A percentile compares a stretch with the other conserved stretches of the same genome.
Evolutionary conservation across 2,888 invertebrate genomes (phyloP).

Genomic region (Furcula furcula): DNA sequence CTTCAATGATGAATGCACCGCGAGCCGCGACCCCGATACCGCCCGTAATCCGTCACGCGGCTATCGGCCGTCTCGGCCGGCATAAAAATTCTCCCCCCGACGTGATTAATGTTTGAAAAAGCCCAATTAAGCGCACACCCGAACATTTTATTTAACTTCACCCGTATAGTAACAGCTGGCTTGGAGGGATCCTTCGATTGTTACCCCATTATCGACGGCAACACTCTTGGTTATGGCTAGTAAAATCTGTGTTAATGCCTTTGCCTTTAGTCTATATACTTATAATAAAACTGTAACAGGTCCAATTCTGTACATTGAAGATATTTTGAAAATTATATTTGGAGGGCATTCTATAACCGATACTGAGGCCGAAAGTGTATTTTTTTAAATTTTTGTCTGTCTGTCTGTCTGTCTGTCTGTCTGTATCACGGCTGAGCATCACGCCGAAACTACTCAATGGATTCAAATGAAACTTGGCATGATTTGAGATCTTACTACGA

Average conservation of each 20-base stretch:
- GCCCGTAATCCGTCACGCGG: conserved; percentile 61
- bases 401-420: too few relatives aligned
- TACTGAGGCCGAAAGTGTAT: too few relatives aligned
- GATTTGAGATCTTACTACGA: too few relatives aligned
- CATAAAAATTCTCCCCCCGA: conserved; percentile 72
- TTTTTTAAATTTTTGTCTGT: too few relatives aligned
- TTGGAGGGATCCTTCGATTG: conserved; percentile 24
- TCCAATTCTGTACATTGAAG: too few relatives aligned
- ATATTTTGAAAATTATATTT: too few relatives aligned
- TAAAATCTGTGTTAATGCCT: conserved; percentile 6
- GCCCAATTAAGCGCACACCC: conserved; percentile 72
- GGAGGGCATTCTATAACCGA: too few relatives aligned
- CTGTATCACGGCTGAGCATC: too few relatives aligned
- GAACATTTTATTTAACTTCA: conserved; percentile 64
- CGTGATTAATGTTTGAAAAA: conserved; percentile 78
- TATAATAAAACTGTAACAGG: too few relatives aligned
- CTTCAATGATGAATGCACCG: conserved; percentile 58
- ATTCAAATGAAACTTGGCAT: too few relatives aligned
- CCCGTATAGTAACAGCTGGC: conserved; percentile 57
- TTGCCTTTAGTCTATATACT: too few relatives aligned
- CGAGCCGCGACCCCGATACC: conserved; percentile 46
- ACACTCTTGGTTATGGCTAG: conserved; percentile 9
- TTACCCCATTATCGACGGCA: conserved; percentile 36
- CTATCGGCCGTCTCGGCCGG: conserved; percentile 52
- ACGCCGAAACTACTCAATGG: too few relatives aligned